phyloP scores from a whole-genome alignment of 2,797 vertebrate genomes.

The Onychomys torridus region DNA sequence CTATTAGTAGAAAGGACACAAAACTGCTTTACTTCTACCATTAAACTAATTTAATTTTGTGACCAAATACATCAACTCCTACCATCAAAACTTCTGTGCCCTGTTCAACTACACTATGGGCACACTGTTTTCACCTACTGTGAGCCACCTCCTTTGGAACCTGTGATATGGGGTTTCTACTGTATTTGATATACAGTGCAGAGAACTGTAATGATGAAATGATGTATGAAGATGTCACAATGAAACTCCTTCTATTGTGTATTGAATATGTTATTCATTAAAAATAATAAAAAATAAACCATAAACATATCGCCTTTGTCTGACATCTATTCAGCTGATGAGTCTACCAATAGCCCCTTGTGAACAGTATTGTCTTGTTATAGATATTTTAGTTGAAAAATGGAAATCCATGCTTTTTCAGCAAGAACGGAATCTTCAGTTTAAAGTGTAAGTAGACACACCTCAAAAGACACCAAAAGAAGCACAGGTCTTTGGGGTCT shows the following conservation, averaged over 20 bases:
- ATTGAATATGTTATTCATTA: neutral
- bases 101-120: neutral
- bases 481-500: neutral
- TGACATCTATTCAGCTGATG: neutral
- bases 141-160: neutral
- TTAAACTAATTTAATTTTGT: conserved; percentile 32
- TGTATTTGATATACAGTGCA: neutral
- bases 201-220: conserved; percentile 15
- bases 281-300: neutral
- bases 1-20: neutral
- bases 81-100: neutral
- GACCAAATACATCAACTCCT: neutral
- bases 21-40: neutral
- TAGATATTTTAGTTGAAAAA: conserved; percentile 10
- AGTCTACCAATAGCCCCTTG: neutral
- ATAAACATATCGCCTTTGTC: neutral
- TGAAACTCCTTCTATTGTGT: neutral
- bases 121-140: neutral
- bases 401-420: conserved; percentile 9
- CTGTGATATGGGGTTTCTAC: neutral
- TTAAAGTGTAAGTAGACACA: neutral
- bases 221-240: neutral
- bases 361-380: neutral
- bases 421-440: neutral
- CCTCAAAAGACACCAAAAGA: neutral